A percentile compares a stretch with the other conserved stretches of the same genome.
These are phyloP conservation scores for Mungos mungo DNA, from an alignment of 2,113 vertebrate genomes.

Conservation along the genomic window DNA sequence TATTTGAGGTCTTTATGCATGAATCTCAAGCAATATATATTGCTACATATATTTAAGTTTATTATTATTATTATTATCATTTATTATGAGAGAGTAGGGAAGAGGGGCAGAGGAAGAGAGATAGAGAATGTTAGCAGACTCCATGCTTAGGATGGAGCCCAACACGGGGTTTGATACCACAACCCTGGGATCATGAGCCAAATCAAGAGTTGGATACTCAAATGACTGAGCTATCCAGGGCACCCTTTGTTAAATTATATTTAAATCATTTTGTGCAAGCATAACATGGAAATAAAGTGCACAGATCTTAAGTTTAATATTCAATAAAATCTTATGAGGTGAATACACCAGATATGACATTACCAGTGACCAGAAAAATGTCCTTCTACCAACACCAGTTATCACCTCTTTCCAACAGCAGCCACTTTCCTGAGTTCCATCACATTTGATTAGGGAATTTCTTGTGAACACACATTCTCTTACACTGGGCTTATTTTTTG, in stretches of 20 bases:
- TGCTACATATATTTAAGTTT: background rate
- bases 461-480: background rate
- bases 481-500: background rate
- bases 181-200: no score
- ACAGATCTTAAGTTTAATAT: background rate
- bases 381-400: background rate
- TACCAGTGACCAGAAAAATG: background rate
- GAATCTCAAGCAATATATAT: background rate
- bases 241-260: background rate
- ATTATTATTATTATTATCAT: no score
- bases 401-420: background rate
- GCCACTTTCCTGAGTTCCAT: background rate
- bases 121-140: no score
- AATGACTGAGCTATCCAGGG: no score
- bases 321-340: background rate
- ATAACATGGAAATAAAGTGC: background rate
- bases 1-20: background rate
- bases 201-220: no score
- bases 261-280: background rate
- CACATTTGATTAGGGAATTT: background rate
- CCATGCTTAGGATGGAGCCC: no score
- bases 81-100: no score
- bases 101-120: no score
- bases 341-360: background rate
- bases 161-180: no score